phyloP scores from a whole-genome alignment of 35 echinoderm and acorn worm genomes.

The Antedon bifida region DNA sequence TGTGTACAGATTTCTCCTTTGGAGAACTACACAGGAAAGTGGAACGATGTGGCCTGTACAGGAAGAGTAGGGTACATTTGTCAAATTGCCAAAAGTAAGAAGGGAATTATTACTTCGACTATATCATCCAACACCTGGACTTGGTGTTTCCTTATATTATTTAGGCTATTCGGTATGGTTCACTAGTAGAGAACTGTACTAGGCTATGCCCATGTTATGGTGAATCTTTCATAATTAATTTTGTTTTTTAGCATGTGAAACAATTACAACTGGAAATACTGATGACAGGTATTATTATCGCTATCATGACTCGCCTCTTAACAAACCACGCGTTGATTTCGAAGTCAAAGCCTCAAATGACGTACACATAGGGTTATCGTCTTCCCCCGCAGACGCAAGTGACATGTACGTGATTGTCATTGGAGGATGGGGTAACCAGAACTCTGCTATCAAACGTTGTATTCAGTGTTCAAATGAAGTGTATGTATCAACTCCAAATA shows the following conservation, averaged over 20 bases:
- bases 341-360: conserved; percentile 46
- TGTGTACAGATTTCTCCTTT: conserved; percentile 15
- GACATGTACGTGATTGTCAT: conserved; percentile 66
- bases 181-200: too few relatives aligned
- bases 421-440: conserved; percentile 44
- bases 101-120: too few relatives aligned
- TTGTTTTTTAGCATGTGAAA: too few relatives aligned
- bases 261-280: conserved; percentile 7
- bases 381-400: conserved; percentile 5
- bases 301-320: conserved; percentile 28
- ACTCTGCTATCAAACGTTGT: conserved; percentile 44
- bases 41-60: conserved; percentile 47
- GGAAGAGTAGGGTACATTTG: conserved; percentile 30
- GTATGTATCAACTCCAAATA: conserved; percentile 21
- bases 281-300: conserved; percentile 36
- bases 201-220: too few relatives aligned
- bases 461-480: conserved; percentile 9
- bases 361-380: conserved; percentile 46
- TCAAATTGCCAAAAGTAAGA: conserved; percentile 62
- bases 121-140: too few relatives aligned
- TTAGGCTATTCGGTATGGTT: too few relatives aligned
- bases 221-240: too few relatives aligned
- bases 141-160: too few relatives aligned
- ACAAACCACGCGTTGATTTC: conserved; percentile 36
- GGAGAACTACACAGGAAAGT: conserved; percentile 38